Percentiles rank a stretch among this genome's conserved stretches.
phyloP scores from a whole-genome alignment of 1,140 invertebrate species.

The Conopomorpha cramerella region DNA sequence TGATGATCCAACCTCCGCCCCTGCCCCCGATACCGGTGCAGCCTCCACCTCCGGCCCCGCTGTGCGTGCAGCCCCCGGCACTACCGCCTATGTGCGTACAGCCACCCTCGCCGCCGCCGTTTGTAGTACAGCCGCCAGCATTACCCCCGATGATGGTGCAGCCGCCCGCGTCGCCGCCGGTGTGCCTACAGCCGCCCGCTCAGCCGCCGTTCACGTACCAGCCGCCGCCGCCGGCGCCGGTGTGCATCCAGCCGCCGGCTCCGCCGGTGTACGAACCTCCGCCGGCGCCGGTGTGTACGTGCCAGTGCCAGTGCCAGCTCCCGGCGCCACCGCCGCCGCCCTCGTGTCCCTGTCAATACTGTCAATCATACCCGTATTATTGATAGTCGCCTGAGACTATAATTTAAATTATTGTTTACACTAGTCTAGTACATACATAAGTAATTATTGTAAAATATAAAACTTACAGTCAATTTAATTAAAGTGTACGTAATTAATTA shows the following conservation, averaged over 20 bases:
- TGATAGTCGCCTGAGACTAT: too few relatives aligned
- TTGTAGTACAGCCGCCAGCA: conserved; percentile 25
- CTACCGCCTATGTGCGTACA: conserved; percentile 28
- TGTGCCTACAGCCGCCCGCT: conserved; percentile 14
- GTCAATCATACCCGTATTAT: not conserved
- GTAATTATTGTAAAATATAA: too few relatives aligned
- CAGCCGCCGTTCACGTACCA: conserved; percentile 31
- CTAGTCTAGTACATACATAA: too few relatives aligned
- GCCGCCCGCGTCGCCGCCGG: conserved; percentile 4
- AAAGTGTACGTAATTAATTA: too few relatives aligned
- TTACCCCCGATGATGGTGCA: conserved; percentile 3
- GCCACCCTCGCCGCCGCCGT: conserved; percentile 20
- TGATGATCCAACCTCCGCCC: conserved; percentile 31
- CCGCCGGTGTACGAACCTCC: conserved; percentile 25
- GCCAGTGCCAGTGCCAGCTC: conserved; percentile 12
- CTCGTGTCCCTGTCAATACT: conserved; percentile 1
- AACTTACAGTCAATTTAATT: too few relatives aligned
- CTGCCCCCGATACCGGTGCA: conserved; percentile 7
- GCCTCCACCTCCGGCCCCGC: conserved; percentile 9
- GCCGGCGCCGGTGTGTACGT: not conserved
- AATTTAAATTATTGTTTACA: too few relatives aligned
- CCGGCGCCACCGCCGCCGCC: conserved; percentile 19
- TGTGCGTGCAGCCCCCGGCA: conserved; percentile 33
- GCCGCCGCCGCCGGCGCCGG: conserved; percentile 25
- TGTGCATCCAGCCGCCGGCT: conserved; percentile 29